Evolutionary conservation across 2,113 vertebrate genomes (phyloP).

Genomic region (Callipepla californica): DNA sequence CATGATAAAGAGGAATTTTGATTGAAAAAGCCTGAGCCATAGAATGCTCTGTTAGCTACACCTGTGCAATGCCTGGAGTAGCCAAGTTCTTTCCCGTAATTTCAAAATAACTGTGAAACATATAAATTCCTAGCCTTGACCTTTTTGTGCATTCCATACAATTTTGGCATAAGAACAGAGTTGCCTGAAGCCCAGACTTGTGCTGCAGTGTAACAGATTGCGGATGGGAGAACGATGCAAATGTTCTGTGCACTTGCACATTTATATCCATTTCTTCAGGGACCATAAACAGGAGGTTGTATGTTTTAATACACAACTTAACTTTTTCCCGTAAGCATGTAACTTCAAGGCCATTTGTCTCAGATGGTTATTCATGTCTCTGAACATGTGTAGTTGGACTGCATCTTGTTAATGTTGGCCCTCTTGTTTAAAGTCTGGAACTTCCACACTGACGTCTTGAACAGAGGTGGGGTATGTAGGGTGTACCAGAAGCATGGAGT

Average conservation of each 20-base stretch:
- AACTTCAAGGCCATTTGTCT: neutral
- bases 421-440: neutral
- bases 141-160: conserved; percentile 57
- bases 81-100: conserved; percentile 71
- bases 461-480: neutral
- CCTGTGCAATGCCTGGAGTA: conserved; percentile 41
- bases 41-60: neutral
- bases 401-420: neutral
- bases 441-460: neutral
- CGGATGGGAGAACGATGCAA: neutral
- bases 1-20: neutral
- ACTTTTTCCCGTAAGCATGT: conserved; percentile 20
- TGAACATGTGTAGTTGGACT: neutral
- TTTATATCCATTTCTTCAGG: conserved; percentile 30
- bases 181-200: conserved; percentile 42
- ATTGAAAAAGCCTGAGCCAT: neutral
- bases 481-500: neutral
- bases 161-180: conserved; percentile 10
- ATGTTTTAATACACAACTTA: neutral
- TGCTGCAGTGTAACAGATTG: neutral
- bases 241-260: neutral
- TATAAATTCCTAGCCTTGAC: conserved; percentile 63
- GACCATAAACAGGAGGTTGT: conserved; percentile 13
- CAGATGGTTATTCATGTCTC: conserved; percentile 18
- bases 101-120: conserved; percentile 58